Evolutionary conservation across 2,888 invertebrate species (phyloP), one percentile per base, ranked within the genome.

Genomic region (Actias luna): DNA sequence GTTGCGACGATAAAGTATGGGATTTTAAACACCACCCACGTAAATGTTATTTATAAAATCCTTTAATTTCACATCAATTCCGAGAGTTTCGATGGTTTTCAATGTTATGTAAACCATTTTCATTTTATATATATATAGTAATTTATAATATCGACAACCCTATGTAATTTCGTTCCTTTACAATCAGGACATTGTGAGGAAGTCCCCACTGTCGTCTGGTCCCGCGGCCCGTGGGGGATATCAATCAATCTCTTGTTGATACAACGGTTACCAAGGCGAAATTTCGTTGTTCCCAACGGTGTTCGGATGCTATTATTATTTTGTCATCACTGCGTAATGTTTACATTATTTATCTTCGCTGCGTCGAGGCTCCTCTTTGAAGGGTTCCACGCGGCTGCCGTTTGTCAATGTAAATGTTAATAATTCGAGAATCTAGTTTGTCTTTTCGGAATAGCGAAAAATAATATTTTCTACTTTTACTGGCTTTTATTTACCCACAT

Each of bases 221-320:
- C 64, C 27, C 61, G 64, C 66, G 12, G 46, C 46, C 46, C 69
- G 59, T 62, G 64, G 69, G 69, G 72, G 70, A 74, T 78, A 79
- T 79, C 78, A 76, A 79, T 79, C 79, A 79, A 77, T 77, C 74
- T 76, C 73, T 66, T 76, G 69, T 73, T 72, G 57, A 60, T 46
- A 60, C 25, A 46, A 58, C 46, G 18, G 57, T 46, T 58, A 72
- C 69, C 62, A 65, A 67, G 67, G 65, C 66, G 66, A 73, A 73
- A 74, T 71, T 70, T 74, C 74, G 72, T 70, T 68, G 67, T 66
- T 69, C 71, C 69, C 67, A 14, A 33, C 70, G 67, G 68, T 66
- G 63, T 66, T 65, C 52, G 58, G 39, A 65, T 63, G 58, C 65
- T 63, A 70, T 69, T 75, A 72, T 74, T 76, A 74, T 78, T 78